Evolutionary conservation across 2,113 vertebrate genomes (phyloP), one percentile per base, ranked within the genome.

Genomic region (Hippocampus barbouri): DNA sequence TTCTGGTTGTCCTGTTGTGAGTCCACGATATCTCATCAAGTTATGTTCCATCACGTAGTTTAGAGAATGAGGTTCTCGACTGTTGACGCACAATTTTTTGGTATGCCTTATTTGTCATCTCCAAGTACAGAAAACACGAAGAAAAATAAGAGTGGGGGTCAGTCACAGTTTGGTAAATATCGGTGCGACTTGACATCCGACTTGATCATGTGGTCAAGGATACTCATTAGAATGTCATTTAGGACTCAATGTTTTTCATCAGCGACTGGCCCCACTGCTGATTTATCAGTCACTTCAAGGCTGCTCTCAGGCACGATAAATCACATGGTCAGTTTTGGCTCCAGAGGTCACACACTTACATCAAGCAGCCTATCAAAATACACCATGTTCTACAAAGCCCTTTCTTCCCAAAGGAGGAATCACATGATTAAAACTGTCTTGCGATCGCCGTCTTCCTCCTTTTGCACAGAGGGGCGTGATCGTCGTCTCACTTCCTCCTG

Each of bases 401-500:
- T 56, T 56, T n/a, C 54, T 75, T 57, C 73, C 56, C 25, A 16
- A 8, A 16, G 57, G 25, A 18, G 27, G 2, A 34, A 70, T 73
- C 68, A 57, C 45, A 66, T 76, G 51, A 66, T 72, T 51, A 54
- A 47, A 25, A 47, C 34, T 57, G 65, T 59, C 54, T 45, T 74
- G 63, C 30, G 68, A 41, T 21, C 8, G 62, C 62, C 51, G 8
- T 60, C 47, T 71, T 64, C 21, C 21, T 38, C 60, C 56, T 51
- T 59, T 69, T 27, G 53, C 47, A 62, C 53, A 57, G 27, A 61
- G 64, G 54, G n/a, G 20, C 71, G 60, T 82, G 68, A 72, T 45
- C 20, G 16, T 54, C 59, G 61, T 79, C 65, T 83, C 71, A 75
- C 79, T 87, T 87, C 81, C 79, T 79, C 81, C 78, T 80, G 62